Conservation (phyloP, 2,888 invertebrate species). For the Eulithis prunata region DNA sequence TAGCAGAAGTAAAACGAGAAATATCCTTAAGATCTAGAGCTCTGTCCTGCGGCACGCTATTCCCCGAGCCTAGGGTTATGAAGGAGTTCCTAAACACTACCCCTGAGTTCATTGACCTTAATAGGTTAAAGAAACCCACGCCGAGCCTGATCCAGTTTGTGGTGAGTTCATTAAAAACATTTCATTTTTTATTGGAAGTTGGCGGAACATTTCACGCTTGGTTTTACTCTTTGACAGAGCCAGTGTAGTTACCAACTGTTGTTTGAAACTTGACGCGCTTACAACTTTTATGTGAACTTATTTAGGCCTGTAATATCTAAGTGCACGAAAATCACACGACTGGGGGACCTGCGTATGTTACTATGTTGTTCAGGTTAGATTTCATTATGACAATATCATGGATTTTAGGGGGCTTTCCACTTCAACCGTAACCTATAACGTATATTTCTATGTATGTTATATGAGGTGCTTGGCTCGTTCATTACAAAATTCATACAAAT, state of each 20-base stretch:
- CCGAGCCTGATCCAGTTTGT: conserved; percentile 89
- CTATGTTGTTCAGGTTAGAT: too few relatives aligned
- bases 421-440: too few relatives aligned
- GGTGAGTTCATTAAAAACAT: conserved; percentile 65
- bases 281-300: too few relatives aligned
- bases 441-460: too few relatives aligned
- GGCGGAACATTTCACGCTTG: not conserved
- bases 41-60: conserved; percentile 82
- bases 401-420: too few relatives aligned
- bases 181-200: not conserved
- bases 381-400: too few relatives aligned
- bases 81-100: conserved; percentile 88
- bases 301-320: too few relatives aligned
- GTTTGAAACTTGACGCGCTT: not conserved
- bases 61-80: conserved; percentile 90
- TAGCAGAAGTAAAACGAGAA: conserved; percentile 87
- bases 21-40: conserved; percentile 88
- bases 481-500: too few relatives aligned
- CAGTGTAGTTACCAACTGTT: not conserved
- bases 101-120: conserved; percentile 78
- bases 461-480: too few relatives aligned
- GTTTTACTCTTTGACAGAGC: not conserved
- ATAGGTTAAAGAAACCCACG: conserved; percentile 83
- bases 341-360: too few relatives aligned
- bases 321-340: too few relatives aligned